Conservation (phyloP, 1,140 invertebrate species). For the Aphis gossypii region DNA sequence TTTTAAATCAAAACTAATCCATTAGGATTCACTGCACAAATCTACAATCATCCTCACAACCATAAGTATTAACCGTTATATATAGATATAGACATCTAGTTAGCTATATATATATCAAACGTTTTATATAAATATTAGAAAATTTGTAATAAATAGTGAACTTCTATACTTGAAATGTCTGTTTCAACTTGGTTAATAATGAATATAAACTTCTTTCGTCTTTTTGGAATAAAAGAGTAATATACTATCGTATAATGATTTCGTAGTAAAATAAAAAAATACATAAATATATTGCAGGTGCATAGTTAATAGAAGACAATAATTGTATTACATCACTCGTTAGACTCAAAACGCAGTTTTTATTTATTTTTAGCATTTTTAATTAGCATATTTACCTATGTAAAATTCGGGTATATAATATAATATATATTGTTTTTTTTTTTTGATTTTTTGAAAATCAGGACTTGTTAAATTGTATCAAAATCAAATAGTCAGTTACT, state of each 20-base stretch:
- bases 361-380: neutral
- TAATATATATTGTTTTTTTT: neutral
- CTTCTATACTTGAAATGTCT: neutral
- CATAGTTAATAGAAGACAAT: neutral
- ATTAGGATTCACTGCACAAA: neutral
- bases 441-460: neutral
- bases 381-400: too few species aligned
- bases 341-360: neutral
- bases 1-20: conserved; percentile 27
- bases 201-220: neutral
- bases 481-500: neutral
- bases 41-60: neutral
- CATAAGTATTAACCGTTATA: neutral
- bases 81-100: neutral
- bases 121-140: neutral
- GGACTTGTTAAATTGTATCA: neutral
- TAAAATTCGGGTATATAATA: neutral
- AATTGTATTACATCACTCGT: neutral
- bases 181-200: neutral
- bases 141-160: neutral
- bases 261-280: neutral
- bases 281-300: neutral
- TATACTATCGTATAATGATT: neutral
- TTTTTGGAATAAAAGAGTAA: neutral
- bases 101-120: too few species aligned